These are phyloP conservation scores for Pseudachorutes palmiensis DNA, from an alignment of 1,140 invertebrate genomes.

Conservation along the genomic window DNA sequence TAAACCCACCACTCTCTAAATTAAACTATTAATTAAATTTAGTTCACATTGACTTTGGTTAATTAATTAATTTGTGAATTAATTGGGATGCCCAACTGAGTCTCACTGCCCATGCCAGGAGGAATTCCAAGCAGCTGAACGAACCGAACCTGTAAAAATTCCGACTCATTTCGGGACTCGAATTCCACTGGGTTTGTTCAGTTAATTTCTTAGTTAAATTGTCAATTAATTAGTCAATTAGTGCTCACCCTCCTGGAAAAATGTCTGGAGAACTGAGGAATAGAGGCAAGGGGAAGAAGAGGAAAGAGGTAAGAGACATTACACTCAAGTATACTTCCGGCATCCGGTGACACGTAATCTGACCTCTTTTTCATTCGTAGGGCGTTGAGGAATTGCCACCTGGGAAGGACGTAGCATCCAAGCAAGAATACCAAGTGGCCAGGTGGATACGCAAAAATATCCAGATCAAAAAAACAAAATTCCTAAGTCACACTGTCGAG, in stretches of 20 bases:
- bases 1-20: too few relatives aligned
- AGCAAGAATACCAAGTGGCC: constrained; percentile 29
- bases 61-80: too few relatives aligned
- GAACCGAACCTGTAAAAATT: constrained; percentile 44
- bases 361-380: background rate
- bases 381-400: background rate
- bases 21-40: too few relatives aligned
- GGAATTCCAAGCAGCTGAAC: background rate
- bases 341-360: background rate
- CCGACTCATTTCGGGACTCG: constrained; percentile 45
- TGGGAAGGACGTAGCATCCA: constrained; percentile 21
- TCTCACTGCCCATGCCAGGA: too few relatives aligned
- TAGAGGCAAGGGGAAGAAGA: constrained; percentile 49
- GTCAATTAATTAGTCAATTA: constrained; percentile 61
- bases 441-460: constrained; percentile 33
- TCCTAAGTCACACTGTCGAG: constrained; percentile 77
- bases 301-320: constrained; percentile 56
- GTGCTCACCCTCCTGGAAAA: background rate
- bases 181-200: constrained; percentile 78
- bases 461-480: constrained; percentile 31
- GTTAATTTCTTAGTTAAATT: too few relatives aligned
- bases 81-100: too few relatives aligned
- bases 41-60: too few relatives aligned
- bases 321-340: background rate
- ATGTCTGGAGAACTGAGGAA: background rate